phyloP scores from a whole-genome alignment of 2,888 invertebrate species.

The Sesia apiformis region DNA sequence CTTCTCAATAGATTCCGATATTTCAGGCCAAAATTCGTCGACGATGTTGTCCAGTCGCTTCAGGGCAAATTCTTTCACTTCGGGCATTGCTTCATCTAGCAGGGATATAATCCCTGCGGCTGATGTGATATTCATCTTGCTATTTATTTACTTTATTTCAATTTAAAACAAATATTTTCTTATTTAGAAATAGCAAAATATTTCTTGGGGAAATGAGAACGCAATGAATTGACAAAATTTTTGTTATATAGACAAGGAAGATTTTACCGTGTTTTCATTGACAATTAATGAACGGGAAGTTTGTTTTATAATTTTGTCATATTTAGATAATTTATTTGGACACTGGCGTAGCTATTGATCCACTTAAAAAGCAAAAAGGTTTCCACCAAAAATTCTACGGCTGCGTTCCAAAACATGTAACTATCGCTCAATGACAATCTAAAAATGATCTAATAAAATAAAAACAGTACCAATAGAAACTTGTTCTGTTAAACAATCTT shows the following conservation, averaged over 20 bases:
- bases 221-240: constrained; percentile 67
- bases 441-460: too few species aligned
- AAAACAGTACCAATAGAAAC: too few species aligned
- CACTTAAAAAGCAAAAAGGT: too few species aligned
- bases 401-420: too few species aligned
- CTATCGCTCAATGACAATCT: too few species aligned
- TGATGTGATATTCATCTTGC: constrained; percentile 68
- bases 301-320: too few species aligned
- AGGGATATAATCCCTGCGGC: constrained; percentile 95
- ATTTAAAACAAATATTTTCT: neutral
- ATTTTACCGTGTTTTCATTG: too few species aligned
- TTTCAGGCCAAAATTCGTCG: constrained; percentile 99
- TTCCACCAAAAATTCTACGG: too few species aligned
- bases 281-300: too few species aligned
- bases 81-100: constrained; percentile 94
- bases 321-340: too few species aligned
- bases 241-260: constrained; percentile 10
- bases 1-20: constrained; percentile 97
- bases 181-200: neutral
- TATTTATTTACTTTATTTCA: constrained; percentile 9
- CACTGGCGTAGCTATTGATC: too few species aligned
- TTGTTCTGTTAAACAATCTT: too few species aligned
- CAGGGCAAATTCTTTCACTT: constrained; percentile 94
- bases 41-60: constrained; percentile 94
- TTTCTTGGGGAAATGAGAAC: constrained; percentile 13